Percentiles rank a stretch among this genome's conserved stretches.
Conservation (phyloP, 2,797 vertebrate genomes). For the Xenopus petersii region DNA sequence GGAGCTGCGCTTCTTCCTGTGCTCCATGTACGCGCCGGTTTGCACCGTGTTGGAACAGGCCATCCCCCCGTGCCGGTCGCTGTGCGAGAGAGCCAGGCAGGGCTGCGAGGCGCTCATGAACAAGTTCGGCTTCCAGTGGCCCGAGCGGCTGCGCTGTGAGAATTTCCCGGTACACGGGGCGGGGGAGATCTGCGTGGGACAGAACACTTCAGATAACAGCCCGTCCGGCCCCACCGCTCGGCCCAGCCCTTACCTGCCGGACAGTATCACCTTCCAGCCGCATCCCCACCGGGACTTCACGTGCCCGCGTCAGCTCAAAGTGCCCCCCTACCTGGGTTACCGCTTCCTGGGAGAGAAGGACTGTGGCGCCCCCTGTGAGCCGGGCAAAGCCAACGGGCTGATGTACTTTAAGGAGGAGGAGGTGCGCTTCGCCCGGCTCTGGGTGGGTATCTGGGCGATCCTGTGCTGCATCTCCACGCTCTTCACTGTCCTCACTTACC, state of each 20-base stretch:
- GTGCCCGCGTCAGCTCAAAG: conserved; percentile 87
- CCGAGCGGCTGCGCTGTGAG: conserved; percentile 77
- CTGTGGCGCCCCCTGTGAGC: conserved; percentile 94
- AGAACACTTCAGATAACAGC: conserved; percentile 80
- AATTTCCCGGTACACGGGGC: conserved; percentile 77
- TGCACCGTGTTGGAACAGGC: conserved; percentile 88
- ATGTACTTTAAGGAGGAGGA: conserved; percentile 97
- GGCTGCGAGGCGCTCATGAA: conserved; percentile 87
- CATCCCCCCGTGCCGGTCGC: conserved; percentile 79
- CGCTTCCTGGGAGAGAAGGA: conserved; percentile 89
- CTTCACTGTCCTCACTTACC: conserved; percentile 85
- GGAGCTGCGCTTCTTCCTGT: conserved; percentile 86
- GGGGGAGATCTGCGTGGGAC: conserved; percentile 84
- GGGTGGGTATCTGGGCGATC: conserved; percentile 94
- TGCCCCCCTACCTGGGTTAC: conserved; percentile 89
- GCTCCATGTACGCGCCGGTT: conserved; percentile 89
- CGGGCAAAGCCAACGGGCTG: conserved; percentile 80
- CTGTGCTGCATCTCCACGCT: conserved; percentile 84
- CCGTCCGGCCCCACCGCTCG: conserved; percentile 65
- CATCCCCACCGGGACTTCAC: conserved; percentile 68
- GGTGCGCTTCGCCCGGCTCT: conserved; percentile 88
- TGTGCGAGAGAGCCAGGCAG: conserved; percentile 80
- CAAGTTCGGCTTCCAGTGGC: conserved; percentile 86
- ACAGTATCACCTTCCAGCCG: conserved; percentile 68
- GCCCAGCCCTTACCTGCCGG: conserved; percentile 72